Conservation (phyloP, 2,888 invertebrate species). For the Caenorhabditis drosophilae region DNA sequence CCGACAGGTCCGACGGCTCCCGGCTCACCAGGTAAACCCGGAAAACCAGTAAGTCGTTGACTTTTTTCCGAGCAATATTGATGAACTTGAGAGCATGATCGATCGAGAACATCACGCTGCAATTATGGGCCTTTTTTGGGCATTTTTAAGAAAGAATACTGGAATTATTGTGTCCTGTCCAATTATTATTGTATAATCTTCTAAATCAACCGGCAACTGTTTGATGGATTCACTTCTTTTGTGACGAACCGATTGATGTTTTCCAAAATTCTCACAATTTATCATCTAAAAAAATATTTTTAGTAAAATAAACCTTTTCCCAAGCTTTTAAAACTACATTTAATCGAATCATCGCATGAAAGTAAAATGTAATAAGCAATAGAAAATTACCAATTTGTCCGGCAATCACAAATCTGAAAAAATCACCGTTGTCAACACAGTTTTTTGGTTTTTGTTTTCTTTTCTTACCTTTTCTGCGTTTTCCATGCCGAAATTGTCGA, state of each 20-base stretch:
- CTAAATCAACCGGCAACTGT: slow-evolving; percentile 51
- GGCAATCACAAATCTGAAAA: slow-evolving; percentile 3
- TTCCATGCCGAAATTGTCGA: too few species aligned
- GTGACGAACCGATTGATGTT: too few species aligned
- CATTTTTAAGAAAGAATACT: slow-evolving; percentile 18
- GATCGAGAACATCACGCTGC: slow-evolving; percentile 61
- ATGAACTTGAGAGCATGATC: slow-evolving; percentile 65
- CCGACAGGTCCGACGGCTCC: slow-evolving; percentile 49
- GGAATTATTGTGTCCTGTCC: slow-evolving; percentile 68
- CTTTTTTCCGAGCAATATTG: slow-evolving; percentile 60
- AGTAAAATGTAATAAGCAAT: background rate
- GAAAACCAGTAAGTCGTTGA: slow-evolving; percentile 61
- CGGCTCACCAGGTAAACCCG: slow-evolving; percentile 39
- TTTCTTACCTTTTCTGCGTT: too few species aligned
- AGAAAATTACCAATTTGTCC: slow-evolving; percentile 7
- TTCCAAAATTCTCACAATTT: background rate
- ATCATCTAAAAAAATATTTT: background rate
- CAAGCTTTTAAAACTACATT: background rate
- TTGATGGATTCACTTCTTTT: slow-evolving; percentile 1
- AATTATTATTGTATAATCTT: slow-evolving; percentile 63
- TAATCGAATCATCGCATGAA: slow-evolving; percentile 1
- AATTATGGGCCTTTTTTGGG: slow-evolving; percentile 6
- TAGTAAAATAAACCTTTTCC: background rate
- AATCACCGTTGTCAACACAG: too few species aligned
- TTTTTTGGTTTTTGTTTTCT: slow-evolving; percentile 1